Evolutionary conservation across 2,113 vertebrate genomes (phyloP).

Genomic region (Clarias gariepinus): DNA sequence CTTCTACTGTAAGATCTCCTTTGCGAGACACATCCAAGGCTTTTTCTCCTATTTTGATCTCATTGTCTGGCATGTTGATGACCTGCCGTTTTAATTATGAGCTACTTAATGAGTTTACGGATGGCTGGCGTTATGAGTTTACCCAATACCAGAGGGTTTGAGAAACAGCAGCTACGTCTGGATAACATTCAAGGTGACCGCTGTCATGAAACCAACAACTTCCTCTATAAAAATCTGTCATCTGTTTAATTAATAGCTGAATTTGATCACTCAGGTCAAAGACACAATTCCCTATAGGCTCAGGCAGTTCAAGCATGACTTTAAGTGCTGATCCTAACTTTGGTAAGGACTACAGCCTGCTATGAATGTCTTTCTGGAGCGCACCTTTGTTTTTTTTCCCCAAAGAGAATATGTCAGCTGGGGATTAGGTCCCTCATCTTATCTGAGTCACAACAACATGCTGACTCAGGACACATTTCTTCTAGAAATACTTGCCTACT

Average conservation of each 20-base stretch:
- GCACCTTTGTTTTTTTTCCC: not conserved
- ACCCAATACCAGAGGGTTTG: slow-evolving; percentile 45
- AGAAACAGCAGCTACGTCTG: slow-evolving; percentile 36
- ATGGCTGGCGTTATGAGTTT: slow-evolving; percentile 50
- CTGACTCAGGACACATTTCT: not conserved
- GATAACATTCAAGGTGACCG: slow-evolving; percentile 52
- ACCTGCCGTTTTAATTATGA: slow-evolving; percentile 53
- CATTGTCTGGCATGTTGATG: slow-evolving; percentile 51
- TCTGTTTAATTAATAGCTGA: slow-evolving; percentile 51
- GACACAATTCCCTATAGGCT: not conserved
- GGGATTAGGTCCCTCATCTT: not conserved
- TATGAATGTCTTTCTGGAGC: not conserved
- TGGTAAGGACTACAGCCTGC: not conserved
- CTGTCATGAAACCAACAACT: slow-evolving; percentile 51
- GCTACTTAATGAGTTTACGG: slow-evolving; percentile 55
- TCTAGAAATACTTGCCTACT: slow-evolving; percentile 6
- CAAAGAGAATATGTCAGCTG: not conserved
- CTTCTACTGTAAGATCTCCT: slow-evolving; percentile 44
- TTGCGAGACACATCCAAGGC: slow-evolving; percentile 46
- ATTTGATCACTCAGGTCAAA: slow-evolving; percentile 35
- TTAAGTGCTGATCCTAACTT: slow-evolving; percentile 9
- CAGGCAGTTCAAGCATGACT: slow-evolving; percentile 2
- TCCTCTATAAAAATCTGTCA: slow-evolving; percentile 53
- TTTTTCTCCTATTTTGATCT: slow-evolving; percentile 42
- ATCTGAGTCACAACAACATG: not conserved